A percentile compares a stretch with the other conserved stretches of the same genome.
Conservation (phyloP, 2,888 invertebrate species). For the Prenolepis imparis region DNA sequence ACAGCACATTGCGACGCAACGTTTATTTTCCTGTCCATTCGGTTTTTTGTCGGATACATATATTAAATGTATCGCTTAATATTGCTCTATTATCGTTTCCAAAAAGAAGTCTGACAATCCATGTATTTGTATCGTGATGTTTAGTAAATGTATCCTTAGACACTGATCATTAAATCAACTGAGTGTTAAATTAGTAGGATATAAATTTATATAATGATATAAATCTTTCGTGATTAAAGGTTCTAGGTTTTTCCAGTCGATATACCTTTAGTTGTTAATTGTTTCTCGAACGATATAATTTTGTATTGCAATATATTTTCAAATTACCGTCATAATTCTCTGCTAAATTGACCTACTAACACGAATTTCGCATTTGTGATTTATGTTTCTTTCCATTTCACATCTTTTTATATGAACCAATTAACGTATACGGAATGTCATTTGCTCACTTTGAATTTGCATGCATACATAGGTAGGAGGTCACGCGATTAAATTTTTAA, state of each 20-base stretch:
- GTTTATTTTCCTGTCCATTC: background rate
- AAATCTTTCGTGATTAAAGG: conserved; percentile 26
- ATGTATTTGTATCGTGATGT: background rate
- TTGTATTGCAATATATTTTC: conserved; percentile 27
- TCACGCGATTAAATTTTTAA: conserved; percentile 34
- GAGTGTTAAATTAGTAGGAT: conserved; percentile 11
- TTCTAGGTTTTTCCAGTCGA: conserved; percentile 39
- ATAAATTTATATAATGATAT: background rate
- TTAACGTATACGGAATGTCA: conserved; percentile 26
- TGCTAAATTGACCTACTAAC: conserved; percentile 24
- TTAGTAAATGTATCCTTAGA: background rate
- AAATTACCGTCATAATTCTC: conserved; percentile 26
- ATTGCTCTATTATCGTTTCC: background rate
- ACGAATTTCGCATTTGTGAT: conserved; percentile 9
- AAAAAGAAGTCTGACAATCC: background rate
- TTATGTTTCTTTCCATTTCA: conserved; percentile 2
- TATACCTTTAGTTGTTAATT: conserved; percentile 23
- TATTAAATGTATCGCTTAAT: background rate
- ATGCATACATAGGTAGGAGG: background rate
- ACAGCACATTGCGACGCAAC: background rate
- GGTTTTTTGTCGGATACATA: background rate
- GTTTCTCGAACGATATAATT: conserved; percentile 5
- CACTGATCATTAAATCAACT: background rate
- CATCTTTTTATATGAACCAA: background rate
- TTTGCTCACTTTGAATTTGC: conserved; percentile 22